Evolutionary conservation across 2,888 invertebrate genomes (phyloP).

Genomic region (Caenorhabditis sp.): DNA sequence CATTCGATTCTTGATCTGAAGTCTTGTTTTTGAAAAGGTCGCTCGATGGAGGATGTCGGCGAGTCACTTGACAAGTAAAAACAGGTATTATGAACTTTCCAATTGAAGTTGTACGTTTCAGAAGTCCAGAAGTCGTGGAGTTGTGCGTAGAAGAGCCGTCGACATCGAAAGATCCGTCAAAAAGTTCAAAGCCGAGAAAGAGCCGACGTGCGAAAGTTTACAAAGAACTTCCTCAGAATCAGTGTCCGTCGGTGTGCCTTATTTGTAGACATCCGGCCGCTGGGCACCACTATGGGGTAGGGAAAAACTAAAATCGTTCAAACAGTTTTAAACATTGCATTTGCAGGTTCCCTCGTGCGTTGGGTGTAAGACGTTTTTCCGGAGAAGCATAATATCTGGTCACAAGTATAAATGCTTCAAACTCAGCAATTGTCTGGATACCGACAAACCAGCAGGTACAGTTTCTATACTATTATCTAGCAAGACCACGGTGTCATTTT

Average conservation of each 20-base stretch:
- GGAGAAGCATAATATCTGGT: constrained; percentile 38
- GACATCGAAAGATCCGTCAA: not conserved
- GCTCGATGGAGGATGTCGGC: too few relatives aligned
- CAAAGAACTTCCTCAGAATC: constrained; percentile 23
- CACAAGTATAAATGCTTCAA: constrained; percentile 27
- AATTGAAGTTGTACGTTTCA: too few relatives aligned
- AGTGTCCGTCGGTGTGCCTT: constrained; percentile 20
- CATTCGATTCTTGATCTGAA: too few relatives aligned
- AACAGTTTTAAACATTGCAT: too few relatives aligned
- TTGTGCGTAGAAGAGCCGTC: not conserved
- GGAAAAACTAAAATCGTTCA: too few relatives aligned
- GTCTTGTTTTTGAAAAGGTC: too few relatives aligned
- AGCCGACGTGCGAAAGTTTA: constrained; percentile 29
- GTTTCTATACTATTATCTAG: too few relatives aligned
- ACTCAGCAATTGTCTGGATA: constrained; percentile 32
- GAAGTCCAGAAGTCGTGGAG: constrained; percentile 4
- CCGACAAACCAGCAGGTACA: constrained; percentile 14
- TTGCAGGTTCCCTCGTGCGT: constrained; percentile 45
- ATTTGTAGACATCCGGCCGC: constrained; percentile 27
- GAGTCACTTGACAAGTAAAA: too few relatives aligned
- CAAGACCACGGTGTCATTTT: too few relatives aligned
- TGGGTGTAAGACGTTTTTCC: constrained; percentile 55
- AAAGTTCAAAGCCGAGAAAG: constrained; percentile 13
- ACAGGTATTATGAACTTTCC: too few relatives aligned
- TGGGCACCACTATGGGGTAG: constrained; percentile 51